Evolutionary conservation across 2,797 vertebrate genomes (phyloP).

Genomic region (Tokudaia tokunoshimensis): DNA sequence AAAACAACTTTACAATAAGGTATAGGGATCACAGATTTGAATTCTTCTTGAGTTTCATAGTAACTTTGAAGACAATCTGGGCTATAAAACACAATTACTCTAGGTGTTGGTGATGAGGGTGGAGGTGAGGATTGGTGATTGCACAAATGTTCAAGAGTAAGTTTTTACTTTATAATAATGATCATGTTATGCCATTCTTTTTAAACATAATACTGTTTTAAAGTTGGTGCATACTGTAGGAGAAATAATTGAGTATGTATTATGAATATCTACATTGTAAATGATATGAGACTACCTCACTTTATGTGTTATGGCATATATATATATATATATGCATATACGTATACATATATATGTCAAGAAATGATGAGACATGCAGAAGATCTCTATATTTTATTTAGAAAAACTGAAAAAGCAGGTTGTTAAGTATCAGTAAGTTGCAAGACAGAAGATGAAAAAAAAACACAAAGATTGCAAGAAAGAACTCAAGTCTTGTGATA

Average conservation of each 20-base stretch:
- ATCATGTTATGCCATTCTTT: too few relatives aligned
- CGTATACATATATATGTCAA: neutral
- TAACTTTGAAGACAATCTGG: neutral
- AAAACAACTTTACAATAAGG: neutral
- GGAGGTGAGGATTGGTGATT: too few relatives aligned
- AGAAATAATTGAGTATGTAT: too few relatives aligned
- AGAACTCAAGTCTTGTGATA: neutral
- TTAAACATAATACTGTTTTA: too few relatives aligned
- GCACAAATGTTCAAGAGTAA: too few relatives aligned
- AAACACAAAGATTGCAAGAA: neutral
- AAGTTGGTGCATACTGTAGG: too few relatives aligned
- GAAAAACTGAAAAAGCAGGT: neutral
- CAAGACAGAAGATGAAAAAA: neutral
- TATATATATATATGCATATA: too few relatives aligned
- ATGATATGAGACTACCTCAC: too few relatives aligned
- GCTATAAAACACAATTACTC: neutral
- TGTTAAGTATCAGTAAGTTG: neutral
- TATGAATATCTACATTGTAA: too few relatives aligned
- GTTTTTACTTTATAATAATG: too few relatives aligned
- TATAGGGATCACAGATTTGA: neutral
- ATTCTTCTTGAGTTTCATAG: neutral
- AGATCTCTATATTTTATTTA: neutral
- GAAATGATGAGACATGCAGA: neutral
- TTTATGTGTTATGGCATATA: too few relatives aligned
- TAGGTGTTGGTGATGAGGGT: neutral